Percentiles rank a stretch among this genome's conserved stretches.
These are phyloP conservation scores for Glyphotaelius pellucidus DNA, from an alignment of 2,888 invertebrate species.

Conservation along the genomic window DNA sequence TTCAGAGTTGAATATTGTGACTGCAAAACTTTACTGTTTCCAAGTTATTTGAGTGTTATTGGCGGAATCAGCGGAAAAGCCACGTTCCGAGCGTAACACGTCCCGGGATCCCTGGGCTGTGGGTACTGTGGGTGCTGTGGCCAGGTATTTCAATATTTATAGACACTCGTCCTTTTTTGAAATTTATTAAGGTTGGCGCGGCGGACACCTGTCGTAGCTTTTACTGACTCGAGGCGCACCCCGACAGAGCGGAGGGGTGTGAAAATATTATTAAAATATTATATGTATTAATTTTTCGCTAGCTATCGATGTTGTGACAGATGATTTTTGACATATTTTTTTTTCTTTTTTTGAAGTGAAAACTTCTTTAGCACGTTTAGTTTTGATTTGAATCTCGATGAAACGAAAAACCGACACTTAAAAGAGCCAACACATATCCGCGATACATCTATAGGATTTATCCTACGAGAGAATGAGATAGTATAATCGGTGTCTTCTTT, in stretches of 20 bases:
- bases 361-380: too few relatives aligned
- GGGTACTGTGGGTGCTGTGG: neutral
- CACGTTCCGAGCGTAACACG: neutral
- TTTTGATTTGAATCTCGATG: too few relatives aligned
- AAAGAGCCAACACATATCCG: too few relatives aligned
- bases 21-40: neutral
- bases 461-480: too few relatives aligned
- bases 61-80: neutral
- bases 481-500: too few relatives aligned
- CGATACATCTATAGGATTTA: too few relatives aligned
- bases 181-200: conserved; percentile 21
- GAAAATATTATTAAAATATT: neutral
- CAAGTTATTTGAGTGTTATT: neutral
- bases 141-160: conserved; percentile 34
- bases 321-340: too few relatives aligned
- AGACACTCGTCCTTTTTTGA: conserved; percentile 18
- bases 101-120: neutral
- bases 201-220: conserved; percentile 22
- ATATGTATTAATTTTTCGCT: too few relatives aligned
- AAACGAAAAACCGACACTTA: too few relatives aligned
- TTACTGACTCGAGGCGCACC: neutral
- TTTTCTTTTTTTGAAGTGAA: too few relatives aligned
- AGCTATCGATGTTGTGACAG: too few relatives aligned
- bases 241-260: neutral
- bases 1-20: neutral